These are phyloP conservation scores for Myiagra hebetior DNA, from an alignment of 2,113 vertebrate species.

Conservation along the genomic window DNA sequence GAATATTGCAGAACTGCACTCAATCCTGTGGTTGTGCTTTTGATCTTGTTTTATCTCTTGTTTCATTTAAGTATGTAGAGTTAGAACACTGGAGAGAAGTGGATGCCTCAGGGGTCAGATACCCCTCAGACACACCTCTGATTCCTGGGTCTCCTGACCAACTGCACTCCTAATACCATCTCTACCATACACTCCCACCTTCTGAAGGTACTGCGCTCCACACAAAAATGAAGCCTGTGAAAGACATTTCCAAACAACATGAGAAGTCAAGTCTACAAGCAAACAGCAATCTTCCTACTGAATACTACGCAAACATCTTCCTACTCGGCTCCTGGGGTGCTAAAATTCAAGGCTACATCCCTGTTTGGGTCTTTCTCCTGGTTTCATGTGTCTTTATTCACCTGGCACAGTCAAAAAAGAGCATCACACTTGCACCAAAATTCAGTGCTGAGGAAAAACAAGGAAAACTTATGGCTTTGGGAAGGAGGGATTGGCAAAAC, in stretches of 20 bases:
- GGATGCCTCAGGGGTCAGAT: background rate
- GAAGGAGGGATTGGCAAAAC: background rate
- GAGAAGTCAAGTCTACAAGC: background rate
- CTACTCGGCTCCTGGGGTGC: rapidly evolving
- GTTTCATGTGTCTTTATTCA: background rate
- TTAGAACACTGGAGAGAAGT: background rate
- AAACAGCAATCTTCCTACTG: background rate
- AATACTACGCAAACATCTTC: background rate
- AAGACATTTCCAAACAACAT: background rate
- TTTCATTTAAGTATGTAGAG: background rate
- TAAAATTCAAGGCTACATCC: background rate
- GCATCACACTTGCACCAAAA: background rate
- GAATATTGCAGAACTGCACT: background rate
- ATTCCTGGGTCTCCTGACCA: background rate
- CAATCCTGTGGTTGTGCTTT: background rate
- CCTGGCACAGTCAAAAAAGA: background rate
- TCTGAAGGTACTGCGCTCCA: background rate
- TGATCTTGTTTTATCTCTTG: background rate
- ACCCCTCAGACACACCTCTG: background rate
- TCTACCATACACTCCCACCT: background rate
- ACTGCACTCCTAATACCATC: background rate
- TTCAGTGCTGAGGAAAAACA: background rate
- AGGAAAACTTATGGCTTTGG: background rate
- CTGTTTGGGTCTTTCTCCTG: background rate
- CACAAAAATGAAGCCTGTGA: background rate